Evolutionary conservation across 2,888 invertebrate genomes (phyloP), one percentile per base, ranked within the genome.

Genomic region (Horisme vitalbata): DNA sequence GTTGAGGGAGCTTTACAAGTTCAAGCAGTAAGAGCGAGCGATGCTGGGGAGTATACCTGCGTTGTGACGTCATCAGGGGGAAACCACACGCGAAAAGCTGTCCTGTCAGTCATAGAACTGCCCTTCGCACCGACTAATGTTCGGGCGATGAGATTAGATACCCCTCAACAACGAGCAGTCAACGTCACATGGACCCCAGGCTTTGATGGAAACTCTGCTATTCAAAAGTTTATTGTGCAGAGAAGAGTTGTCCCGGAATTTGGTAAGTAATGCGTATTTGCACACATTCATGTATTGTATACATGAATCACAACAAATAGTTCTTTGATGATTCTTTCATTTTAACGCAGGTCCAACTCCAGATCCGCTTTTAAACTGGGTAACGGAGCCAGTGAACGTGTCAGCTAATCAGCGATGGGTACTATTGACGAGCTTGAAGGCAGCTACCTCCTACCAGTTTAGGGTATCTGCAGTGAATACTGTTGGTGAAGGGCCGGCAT

Each of bases 161-260:
- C 91, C 3, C 91, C 92, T 8, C 90, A 92, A 1, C 93, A 93
- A 49, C 92, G 93, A 71, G 95, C 96, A 15, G 96, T 99, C 54
- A 96, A 97, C 71, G 94, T 99, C 2, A 94, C 95, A 11, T 99
- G 99, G 99, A 95, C 95, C 7, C 95, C 97, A 0, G 97, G 97
- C 15, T 99, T 99, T 80, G 97, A 99, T 85, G 99, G 99, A 41
- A 99, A 99, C 80, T 97, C 97, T 69, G 97, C 97, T 6, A 95
- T 99, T 46, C 92, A 95, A 64, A 96, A 97, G 74, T 99, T 96
- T 78, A 96, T 97, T 55, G 93, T 99, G 41, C 97, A 99, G 77
- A 95, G 95, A 78, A 92, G 97, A 53, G 95, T 97, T 66, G 95
- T 98, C 14, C 95, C 97, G 1, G 95, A 95, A 79, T 91, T 96